Conservation (phyloP, 2,113 vertebrate species). For the Bathybates hornii region DNA sequence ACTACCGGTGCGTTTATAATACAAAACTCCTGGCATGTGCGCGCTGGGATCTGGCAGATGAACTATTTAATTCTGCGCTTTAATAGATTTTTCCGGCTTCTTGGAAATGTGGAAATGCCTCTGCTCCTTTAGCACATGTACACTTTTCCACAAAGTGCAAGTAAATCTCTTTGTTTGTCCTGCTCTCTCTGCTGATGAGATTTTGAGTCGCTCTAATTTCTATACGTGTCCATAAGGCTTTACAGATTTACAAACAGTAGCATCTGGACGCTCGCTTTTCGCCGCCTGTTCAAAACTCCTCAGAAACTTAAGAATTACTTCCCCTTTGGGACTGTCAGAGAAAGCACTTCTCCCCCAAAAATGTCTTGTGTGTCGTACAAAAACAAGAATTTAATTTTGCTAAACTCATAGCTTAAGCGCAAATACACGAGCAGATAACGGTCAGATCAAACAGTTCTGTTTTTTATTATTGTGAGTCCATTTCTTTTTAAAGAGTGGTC, state of each 20-base stretch:
- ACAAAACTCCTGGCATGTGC: conserved; percentile 52
- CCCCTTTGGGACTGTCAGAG: not conserved
- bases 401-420: not conserved
- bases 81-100: conserved; percentile 50
- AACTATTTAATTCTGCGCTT: conserved; percentile 47
- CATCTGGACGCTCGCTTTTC: conserved; percentile 27
- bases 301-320: conserved; percentile 1
- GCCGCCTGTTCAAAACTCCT: conserved; percentile 3
- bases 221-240: conserved; percentile 7
- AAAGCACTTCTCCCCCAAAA: not conserved
- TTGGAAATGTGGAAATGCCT: conserved; percentile 30
- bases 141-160: conserved; percentile 5
- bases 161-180: conserved; percentile 36
- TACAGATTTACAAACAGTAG: conserved; percentile 35
- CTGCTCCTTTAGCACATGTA: not conserved
- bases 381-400: not conserved
- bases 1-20: conserved; percentile 61
- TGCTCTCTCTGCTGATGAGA: conserved; percentile 8
- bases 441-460: not conserved
- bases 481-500: not conserved
- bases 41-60: conserved; percentile 69
- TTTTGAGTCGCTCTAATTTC: conserved; percentile 17
- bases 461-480: not conserved
- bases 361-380: not conserved
- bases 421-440: not conserved